Evolutionary conservation across 2,797 vertebrate species (phyloP), one percentile per base, ranked within the genome.

Genomic region (Phrynocephalus vlangalii): DNA sequence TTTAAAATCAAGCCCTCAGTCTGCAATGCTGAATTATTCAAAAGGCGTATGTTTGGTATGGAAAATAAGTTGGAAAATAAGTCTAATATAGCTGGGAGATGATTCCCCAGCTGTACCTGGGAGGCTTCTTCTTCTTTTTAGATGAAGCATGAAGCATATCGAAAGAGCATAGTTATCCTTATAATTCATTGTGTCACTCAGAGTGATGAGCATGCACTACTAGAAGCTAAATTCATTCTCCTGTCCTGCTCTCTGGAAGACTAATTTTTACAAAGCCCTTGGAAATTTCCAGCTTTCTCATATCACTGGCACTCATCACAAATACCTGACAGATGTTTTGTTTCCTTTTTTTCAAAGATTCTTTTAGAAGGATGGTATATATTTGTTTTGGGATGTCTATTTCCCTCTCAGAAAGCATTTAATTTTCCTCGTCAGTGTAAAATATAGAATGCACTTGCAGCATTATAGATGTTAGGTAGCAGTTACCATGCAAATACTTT

Each of bases 391-490:
- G 30, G 13, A 63, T 63, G 18, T 44, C 10, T 15, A 8, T 44
- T 71, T n/a, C 16, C 7, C 28, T 83, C 16, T 50, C 26, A 48
- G 15, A 67, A 9, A 82, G 84, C 33, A 72, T 30, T 84, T 77
- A 83, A 1, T 3, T 83, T 28, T 68, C n/a, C 6, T 9, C 50
- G 72, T 82, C 28, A 44, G 15, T 82, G 84, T 86, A 38, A 6
- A 48, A 52, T 84, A 71, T 83, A 63, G 15, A 86, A 77, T 30
- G 24, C 68, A 78, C 44, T 76, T 84, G 66, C 8, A 26, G 76
- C 72, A 86, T 87, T 86, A 81, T 22, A 50, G 33, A 48, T 75
- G 88, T 89, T 88, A 52, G 87, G 79, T 63, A 84, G 38, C 24
- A 86, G 24, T 73, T 91, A 85, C 20, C 5, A 83, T 73, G 70